A percentile compares a stretch with the other conserved stretches of the same genome.
These are phyloP conservation scores for Miniopterus natalensis DNA, from an alignment of 2,113 vertebrate genomes.

Conservation along the genomic window DNA sequence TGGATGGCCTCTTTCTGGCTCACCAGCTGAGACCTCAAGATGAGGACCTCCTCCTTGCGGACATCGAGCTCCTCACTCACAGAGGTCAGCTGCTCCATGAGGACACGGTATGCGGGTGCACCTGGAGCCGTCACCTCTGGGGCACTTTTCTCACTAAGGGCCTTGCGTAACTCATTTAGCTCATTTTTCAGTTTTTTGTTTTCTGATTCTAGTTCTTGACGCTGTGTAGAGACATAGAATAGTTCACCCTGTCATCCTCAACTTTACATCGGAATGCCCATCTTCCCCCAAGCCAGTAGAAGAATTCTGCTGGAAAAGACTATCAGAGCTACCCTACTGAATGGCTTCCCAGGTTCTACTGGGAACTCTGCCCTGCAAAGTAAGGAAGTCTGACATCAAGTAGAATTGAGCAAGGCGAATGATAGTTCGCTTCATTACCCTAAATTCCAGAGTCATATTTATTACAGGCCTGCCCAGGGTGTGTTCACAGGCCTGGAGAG, in stretches of 20 bases:
- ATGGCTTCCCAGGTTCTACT: fast-evolving
- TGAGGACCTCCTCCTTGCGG: constrained; percentile 98
- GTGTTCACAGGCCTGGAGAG: not conserved
- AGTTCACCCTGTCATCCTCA: constrained; percentile 12
- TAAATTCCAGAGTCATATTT: constrained; percentile 58
- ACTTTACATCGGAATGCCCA: not conserved
- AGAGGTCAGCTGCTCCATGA: constrained; percentile 96
- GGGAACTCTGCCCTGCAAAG: not conserved
- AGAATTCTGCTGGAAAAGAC: constrained; percentile 47
- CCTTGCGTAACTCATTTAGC: constrained; percentile 94
- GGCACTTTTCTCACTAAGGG: constrained; percentile 90
- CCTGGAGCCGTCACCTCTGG: constrained; percentile 92
- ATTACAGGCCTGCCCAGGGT: not conserved
- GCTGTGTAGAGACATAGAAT: constrained; percentile 87
- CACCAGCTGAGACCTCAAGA: constrained; percentile 97
- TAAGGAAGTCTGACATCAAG: not conserved
- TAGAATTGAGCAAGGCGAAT: not conserved
- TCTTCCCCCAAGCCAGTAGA: not conserved
- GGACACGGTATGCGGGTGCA: constrained; percentile 94
- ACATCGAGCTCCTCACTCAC: constrained; percentile 98
- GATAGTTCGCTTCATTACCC: constrained; percentile 26
- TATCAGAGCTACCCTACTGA: not conserved
- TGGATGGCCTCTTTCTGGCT: constrained; percentile 98
- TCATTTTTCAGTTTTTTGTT: constrained; percentile 98
- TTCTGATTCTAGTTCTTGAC: constrained; percentile 98